phyloP scores from a whole-genome alignment of 2,113 vertebrate genomes.

The Pseudorectes ferrugineus region DNA sequence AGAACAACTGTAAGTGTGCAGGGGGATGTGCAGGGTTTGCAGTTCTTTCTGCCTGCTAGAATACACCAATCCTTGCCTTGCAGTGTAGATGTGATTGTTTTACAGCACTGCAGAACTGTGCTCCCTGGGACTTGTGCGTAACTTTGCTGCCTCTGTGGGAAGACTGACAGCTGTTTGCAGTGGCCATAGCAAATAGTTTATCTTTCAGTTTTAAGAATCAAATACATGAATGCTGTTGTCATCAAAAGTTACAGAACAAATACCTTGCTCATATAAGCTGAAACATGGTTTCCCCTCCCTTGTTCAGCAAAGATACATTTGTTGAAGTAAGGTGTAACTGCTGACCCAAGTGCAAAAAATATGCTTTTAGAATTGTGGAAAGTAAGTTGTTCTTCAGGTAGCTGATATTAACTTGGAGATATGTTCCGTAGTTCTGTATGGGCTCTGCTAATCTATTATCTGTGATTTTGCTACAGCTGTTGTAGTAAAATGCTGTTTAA shows the following conservation, averaged over 20 bases:
- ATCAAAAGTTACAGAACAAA: neutral
- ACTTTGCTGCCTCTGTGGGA: neutral
- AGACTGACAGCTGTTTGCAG: neutral
- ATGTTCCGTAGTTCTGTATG: neutral
- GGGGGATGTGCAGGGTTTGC: neutral
- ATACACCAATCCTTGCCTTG: neutral
- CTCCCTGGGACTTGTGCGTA: neutral
- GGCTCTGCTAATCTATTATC: neutral
- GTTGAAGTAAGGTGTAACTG: neutral
- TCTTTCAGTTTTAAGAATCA: neutral
- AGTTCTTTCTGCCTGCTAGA: neutral
- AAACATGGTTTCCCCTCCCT: neutral
- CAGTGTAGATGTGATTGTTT: neutral
- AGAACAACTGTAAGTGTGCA: constrained; percentile 82
- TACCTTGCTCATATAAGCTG: neutral
- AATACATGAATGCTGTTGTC: neutral
- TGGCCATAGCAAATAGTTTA: neutral
- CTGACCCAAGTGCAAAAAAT: neutral
- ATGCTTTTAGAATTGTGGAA: neutral
- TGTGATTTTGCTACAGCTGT: neutral
- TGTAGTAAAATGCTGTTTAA: neutral
- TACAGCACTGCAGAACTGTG: neutral
- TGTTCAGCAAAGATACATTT: neutral
- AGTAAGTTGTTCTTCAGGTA: neutral
- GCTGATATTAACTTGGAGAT: neutral